Conservation (phyloP, 2,797 vertebrate species). For the Eulemur rubriventer region DNA sequence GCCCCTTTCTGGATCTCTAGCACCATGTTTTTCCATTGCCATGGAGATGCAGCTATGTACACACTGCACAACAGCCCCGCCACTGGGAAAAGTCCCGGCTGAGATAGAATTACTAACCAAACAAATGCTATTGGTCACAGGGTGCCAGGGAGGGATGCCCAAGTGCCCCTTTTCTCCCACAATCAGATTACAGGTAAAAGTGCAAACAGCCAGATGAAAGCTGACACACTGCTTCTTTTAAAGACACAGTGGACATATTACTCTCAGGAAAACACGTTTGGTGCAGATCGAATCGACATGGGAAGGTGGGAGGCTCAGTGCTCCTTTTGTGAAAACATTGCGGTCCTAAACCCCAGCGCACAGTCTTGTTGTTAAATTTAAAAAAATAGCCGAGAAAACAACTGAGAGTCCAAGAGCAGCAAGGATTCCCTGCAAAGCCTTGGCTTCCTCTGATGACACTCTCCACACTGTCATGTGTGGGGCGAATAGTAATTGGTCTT, state of each 20-base stretch:
- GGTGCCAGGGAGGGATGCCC: background rate
- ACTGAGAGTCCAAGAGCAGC: background rate
- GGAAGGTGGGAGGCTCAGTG: constrained; percentile 49
- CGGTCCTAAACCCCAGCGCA: background rate
- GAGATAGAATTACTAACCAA: constrained; percentile 74
- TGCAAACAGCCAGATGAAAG: constrained; percentile 78
- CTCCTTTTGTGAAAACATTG: constrained; percentile 13
- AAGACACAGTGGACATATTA: constrained; percentile 75
- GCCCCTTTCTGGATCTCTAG: constrained; percentile 74
- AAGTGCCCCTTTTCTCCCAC: background rate
- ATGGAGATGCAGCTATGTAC: constrained; percentile 78
- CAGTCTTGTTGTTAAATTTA: background rate
- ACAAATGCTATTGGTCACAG: constrained; percentile 55
- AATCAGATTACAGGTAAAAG: constrained; percentile 85
- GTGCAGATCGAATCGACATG: accelerated
- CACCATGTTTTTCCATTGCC: constrained; percentile 79
- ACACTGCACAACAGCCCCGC: constrained; percentile 48
- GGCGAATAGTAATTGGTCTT: background rate
- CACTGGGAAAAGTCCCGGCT: constrained; percentile 68
- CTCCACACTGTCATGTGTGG: constrained; percentile 15
- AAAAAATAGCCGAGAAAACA: constrained; percentile 39
- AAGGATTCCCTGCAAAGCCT: background rate
- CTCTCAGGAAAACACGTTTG: accelerated
- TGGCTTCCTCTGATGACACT: background rate
- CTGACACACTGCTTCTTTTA: constrained; percentile 65